Percentiles rank a stretch among this genome's conserved stretches.
phyloP scores from a whole-genome alignment of 2,797 vertebrate species.

The Chiroxiphia lanceolata region DNA sequence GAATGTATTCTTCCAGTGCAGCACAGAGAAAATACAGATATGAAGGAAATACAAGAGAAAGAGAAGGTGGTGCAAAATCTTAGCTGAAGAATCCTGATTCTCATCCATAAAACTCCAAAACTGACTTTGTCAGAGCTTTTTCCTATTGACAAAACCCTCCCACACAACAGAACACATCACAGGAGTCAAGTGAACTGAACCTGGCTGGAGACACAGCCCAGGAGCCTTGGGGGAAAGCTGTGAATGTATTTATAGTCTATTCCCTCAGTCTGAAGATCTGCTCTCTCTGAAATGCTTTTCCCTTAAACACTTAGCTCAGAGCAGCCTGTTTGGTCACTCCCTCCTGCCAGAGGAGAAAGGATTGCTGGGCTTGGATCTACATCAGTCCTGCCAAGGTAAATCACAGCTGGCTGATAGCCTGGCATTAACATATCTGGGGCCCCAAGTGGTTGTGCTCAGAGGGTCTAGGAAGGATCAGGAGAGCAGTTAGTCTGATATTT shows the following conservation, averaged over 20 bases:
- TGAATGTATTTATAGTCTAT: background rate
- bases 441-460: background rate
- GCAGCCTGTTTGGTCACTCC: background rate
- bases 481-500: background rate
- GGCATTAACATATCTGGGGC: background rate
- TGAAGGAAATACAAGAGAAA: background rate
- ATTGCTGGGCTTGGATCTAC: background rate
- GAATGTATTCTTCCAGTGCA: background rate
- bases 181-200: background rate
- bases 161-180: background rate
- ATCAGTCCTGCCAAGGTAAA: slow-evolving; percentile 46
- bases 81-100: background rate
- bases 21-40: background rate
- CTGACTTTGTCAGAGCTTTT: background rate
- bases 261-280: background rate
- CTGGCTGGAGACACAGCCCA: background rate
- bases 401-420: background rate
- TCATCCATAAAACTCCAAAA: background rate
- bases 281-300: background rate
- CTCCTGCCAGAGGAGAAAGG: background rate
- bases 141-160: background rate
- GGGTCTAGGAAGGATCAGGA: background rate
- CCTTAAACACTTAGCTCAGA: background rate
- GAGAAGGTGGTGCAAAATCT: background rate
- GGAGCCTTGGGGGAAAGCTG: background rate